A percentile compares a stretch with the other conserved stretches of the same genome.
These are phyloP conservation scores for Beaufortia kweichowensis DNA, from an alignment of 2,113 vertebrate genomes.

Conservation along the genomic window DNA sequence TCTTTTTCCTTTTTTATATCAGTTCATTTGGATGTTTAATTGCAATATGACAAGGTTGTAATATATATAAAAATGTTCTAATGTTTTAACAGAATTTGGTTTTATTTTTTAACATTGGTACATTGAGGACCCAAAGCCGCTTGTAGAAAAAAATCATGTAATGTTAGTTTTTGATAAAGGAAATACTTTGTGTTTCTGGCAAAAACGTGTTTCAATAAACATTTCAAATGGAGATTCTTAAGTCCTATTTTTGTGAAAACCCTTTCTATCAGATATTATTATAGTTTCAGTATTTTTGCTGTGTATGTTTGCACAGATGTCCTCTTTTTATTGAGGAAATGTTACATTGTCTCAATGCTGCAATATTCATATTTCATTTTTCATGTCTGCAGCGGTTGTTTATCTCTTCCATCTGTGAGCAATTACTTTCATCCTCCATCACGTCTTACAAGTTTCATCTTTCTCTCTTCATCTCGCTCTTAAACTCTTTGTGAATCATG, in stretches of 20 bases:
- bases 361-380: too few species aligned
- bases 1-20: constrained; percentile 28
- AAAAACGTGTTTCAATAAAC: constrained; percentile 14
- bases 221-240: not conserved
- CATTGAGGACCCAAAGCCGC: not conserved
- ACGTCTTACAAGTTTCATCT: not conserved
- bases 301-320: constrained; percentile 3
- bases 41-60: constrained; percentile 79
- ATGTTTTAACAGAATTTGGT: constrained; percentile 89
- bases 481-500: not conserved
- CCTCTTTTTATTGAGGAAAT: too few species aligned
- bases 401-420: not conserved
- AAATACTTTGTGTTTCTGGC: constrained; percentile 32
- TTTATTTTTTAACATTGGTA: constrained; percentile 77
- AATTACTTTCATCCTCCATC: constrained; percentile 28
- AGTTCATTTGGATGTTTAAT: constrained; percentile 82
- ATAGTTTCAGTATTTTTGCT: constrained; percentile 32
- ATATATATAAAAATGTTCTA: constrained; percentile 77
- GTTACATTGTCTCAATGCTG: too few species aligned
- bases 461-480: not conserved
- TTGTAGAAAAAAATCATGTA: constrained; percentile 6
- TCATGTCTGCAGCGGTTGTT: constrained; percentile 25
- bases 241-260: not conserved
- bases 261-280: too few species aligned
- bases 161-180: constrained; percentile 34